Evolutionary conservation across 2,113 vertebrate genomes (phyloP), one percentile per base, ranked within the genome.

Genomic region (Entosphenus tridentatus): DNA sequence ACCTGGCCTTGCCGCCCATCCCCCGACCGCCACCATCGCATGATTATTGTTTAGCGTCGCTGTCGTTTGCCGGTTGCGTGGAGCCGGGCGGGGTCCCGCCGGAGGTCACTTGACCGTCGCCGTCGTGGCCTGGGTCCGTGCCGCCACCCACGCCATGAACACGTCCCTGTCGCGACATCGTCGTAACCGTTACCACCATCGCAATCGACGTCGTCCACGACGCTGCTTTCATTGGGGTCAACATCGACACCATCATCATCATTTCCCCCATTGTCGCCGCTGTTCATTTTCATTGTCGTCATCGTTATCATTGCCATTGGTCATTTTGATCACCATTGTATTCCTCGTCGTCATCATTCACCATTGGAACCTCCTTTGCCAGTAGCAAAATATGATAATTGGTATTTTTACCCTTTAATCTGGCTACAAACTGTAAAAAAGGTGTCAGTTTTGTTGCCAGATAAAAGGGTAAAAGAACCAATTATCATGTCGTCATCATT

Each of bases 71-170:
- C 39, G 39, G 10, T 65, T 59, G 3, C 10, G n/a, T 39, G 57
- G 56, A 17, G 39, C 68, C 70, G 57, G 72, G 72, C 72, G 72
- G 16, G 73, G 69, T 4, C 71, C 71, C 14, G 71, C 57, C 69
- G 71, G 71, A 71, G 70, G 72, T 74, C 79, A 82, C 73, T 82
- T 82, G 67, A 82, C 80, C 74, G 80, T 77, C 12, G 80, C 80
- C 54, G 80, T 73, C 18, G 77, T 74, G 70, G 73, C 78, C 71
- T 79, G 75, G 74, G 76, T 80, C 76, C 81, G 80, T 68, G 79
- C 77, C 56, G 79, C 79, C 70, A 82, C 73, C 79, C 79, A 82
- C 70, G 78, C 77, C 71, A 79, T 74, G 74, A 82, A 81, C 14
- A 79, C 78, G 69, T 81, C 80, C 73, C 80, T 81, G 74, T 1